Conservation (phyloP, 2,797 vertebrate genomes). For the Pangasius mekongensis region DNA sequence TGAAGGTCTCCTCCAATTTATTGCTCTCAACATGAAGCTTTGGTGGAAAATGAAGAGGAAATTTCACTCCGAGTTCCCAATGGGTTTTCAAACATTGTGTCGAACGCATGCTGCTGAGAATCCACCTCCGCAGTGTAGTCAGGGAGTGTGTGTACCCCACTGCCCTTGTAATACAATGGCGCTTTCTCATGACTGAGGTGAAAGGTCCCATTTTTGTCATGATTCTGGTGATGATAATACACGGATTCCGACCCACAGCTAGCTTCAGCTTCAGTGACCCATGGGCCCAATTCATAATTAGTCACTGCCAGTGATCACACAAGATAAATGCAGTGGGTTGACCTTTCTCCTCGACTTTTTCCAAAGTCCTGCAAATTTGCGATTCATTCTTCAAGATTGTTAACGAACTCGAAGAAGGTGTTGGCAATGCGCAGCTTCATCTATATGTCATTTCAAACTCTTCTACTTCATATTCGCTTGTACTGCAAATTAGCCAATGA, state of each 20-base stretch:
- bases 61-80: not conserved
- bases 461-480: not conserved
- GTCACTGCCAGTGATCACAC: not conserved
- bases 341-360: not conserved
- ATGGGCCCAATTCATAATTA: not conserved
- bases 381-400: not conserved
- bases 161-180: not conserved
- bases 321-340: not conserved
- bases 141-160: not conserved
- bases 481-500: not conserved
- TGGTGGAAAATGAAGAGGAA: not conserved
- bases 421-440: not conserved
- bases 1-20: not conserved
- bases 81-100: not conserved
- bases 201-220: not conserved
- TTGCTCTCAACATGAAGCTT: not conserved
- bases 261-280: not conserved
- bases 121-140: not conserved
- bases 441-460: not conserved
- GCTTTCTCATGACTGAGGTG: not conserved
- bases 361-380: not conserved
- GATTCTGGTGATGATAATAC: not conserved
- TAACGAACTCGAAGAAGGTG: not conserved
- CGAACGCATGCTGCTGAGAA: not conserved
- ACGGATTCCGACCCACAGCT: not conserved